Conservation (phyloP, 2,113 vertebrate genomes). For the Raphicerus campestris region DNA sequence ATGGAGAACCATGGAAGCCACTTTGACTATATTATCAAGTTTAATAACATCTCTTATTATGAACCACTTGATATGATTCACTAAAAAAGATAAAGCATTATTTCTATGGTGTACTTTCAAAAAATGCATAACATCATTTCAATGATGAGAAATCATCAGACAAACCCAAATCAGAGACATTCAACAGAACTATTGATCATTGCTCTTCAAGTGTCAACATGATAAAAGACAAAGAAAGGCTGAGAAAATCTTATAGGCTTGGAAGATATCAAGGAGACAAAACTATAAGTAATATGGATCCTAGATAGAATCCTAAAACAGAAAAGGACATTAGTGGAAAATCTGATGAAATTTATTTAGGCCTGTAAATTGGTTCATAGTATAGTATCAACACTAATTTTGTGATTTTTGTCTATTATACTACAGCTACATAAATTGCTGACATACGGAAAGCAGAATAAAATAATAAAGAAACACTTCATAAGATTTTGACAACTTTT, state of each 20-base stretch:
- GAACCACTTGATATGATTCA: not conserved
- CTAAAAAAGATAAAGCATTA: not conserved
- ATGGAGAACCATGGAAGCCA: not conserved
- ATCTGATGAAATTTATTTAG: not conserved
- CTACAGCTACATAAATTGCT: not conserved
- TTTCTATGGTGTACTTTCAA: not conserved
- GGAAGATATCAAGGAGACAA: not conserved
- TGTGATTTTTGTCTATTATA: not conserved
- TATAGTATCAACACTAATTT: not conserved
- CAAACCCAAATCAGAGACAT: not conserved
- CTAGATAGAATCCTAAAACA: not conserved
- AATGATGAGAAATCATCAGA: not conserved
- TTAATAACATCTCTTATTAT: not conserved
- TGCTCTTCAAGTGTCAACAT: not conserved
- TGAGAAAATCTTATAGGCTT: not conserved
- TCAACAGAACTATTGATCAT: not conserved
- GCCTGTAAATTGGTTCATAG: not conserved
- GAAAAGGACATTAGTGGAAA: not conserved
- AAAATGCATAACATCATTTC: not conserved
- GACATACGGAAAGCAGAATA: not conserved
- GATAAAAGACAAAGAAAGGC: not conserved
- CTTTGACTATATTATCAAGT: not conserved
- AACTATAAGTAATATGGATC: not conserved
- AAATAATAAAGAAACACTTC: not conserved
- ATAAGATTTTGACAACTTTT: not conserved